Conservation (phyloP, 2,888 invertebrate species). For the Rhingia campestris region DNA sequence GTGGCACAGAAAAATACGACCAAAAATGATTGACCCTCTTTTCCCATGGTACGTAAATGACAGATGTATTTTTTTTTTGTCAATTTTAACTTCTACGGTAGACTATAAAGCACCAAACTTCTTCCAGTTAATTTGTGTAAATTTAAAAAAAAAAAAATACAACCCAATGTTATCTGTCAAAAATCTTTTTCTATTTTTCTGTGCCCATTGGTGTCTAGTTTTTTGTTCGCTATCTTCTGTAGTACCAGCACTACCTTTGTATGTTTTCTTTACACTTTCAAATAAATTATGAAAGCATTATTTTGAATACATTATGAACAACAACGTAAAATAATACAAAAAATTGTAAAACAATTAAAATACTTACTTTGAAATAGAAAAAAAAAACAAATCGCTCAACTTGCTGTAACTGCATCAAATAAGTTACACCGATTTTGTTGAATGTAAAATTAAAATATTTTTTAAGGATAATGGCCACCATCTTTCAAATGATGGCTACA, state of each 20-base stretch:
- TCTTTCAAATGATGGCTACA: slow-evolving; percentile 81
- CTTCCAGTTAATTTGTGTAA: too few relatives aligned
- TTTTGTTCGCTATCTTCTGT: slow-evolving; percentile 6
- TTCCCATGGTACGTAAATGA: too few relatives aligned
- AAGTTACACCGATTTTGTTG: slow-evolving; percentile 17
- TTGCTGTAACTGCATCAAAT: slow-evolving; percentile 10
- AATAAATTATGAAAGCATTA: slow-evolving; percentile 18
- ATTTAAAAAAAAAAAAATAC: too few relatives aligned
- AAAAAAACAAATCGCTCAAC: not conserved
- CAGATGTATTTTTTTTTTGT: too few relatives aligned
- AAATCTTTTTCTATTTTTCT: slow-evolving; percentile 21
- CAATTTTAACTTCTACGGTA: too few relatives aligned
- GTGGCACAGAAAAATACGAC: slow-evolving; percentile 34
- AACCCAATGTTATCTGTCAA: too few relatives aligned
- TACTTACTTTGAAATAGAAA: not conserved
- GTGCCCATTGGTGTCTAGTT: slow-evolving; percentile 34
- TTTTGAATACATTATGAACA: slow-evolving; percentile 24
- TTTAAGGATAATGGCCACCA: slow-evolving; percentile 80
- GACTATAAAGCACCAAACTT: too few relatives aligned
- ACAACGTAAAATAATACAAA: slow-evolving; percentile 25
- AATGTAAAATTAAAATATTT: slow-evolving; percentile 72
- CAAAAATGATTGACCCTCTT: too few relatives aligned
- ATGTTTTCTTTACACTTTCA: slow-evolving; percentile 27
- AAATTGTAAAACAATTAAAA: slow-evolving; percentile 1
- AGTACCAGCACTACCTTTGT: slow-evolving; percentile 15